Conservation (phyloP, 2,797 vertebrate genomes). For the Sternotherus odoratus region DNA sequence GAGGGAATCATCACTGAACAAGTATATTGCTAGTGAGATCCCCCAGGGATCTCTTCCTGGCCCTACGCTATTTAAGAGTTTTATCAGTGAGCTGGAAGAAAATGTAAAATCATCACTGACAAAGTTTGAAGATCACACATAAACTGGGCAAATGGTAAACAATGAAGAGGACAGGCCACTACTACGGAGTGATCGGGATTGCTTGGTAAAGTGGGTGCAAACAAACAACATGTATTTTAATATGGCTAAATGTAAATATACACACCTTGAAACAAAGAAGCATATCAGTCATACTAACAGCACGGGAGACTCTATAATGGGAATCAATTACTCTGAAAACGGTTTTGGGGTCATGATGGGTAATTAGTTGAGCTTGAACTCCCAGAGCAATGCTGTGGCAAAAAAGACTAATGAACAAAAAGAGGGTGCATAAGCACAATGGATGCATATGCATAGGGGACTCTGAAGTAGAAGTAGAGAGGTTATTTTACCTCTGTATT, state of each 20-base stretch:
- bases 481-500: background rate
- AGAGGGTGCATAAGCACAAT: background rate
- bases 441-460: background rate
- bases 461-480: background rate
- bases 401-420: background rate
- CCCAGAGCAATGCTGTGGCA: background rate
- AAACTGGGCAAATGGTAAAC: background rate
- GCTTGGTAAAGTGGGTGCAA: background rate
- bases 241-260: no score
- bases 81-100: background rate
- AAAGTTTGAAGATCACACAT: background rate
- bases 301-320: background rate
- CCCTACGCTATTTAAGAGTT: background rate
- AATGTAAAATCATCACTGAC: no score
- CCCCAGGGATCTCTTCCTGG: background rate
- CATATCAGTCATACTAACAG: background rate
- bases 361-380: background rate
- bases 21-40: background rate
- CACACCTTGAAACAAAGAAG: background rate
- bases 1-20: background rate
- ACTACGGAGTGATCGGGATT: background rate
- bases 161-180: background rate
- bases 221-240: background rate
- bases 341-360: background rate
- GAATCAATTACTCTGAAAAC: background rate